phyloP scores from a whole-genome alignment of 2,113 vertebrate species.

The Amia ocellicauda region DNA sequence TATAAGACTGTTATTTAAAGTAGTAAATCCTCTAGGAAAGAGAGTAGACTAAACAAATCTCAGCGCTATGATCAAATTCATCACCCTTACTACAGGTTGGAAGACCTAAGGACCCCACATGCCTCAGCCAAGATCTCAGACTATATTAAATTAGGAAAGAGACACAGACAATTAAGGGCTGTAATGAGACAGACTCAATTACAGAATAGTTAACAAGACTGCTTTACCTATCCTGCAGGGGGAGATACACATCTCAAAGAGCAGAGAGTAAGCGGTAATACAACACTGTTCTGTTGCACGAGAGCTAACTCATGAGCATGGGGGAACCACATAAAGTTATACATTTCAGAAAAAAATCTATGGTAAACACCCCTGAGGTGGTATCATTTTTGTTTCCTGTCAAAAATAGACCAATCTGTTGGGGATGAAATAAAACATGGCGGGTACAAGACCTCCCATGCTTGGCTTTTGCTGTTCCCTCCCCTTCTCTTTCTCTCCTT shows the following conservation, averaged over 20 bases:
- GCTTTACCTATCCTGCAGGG: neutral
- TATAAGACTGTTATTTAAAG: too few species aligned
- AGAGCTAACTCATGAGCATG: neutral
- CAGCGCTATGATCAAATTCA: neutral
- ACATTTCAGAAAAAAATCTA: constrained; percentile 13
- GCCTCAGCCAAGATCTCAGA: neutral
- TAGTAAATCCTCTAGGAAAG: neutral
- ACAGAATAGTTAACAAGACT: neutral
- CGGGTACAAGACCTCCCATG: constrained; percentile 36
- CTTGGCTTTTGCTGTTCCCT: neutral
- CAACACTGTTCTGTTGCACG: neutral
- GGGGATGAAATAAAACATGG: constrained; percentile 46
- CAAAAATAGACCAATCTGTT: constrained; percentile 45
- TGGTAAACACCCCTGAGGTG: constrained; percentile 25
- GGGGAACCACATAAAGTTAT: constrained; percentile 22
- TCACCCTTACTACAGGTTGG: neutral
- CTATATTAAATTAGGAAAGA: neutral
- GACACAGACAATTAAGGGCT: neutral
- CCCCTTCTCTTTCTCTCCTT: neutral
- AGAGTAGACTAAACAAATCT: neutral
- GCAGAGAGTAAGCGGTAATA: neutral
- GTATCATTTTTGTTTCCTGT: constrained; percentile 32
- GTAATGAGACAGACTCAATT: neutral
- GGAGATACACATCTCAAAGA: too few species aligned
- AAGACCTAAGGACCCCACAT: neutral